A percentile compares a stretch with the other conserved stretches of the same genome.
These are phyloP conservation scores for Apis cerana DNA, from an alignment of 1,140 invertebrate species.

Conservation along the genomic window DNA sequence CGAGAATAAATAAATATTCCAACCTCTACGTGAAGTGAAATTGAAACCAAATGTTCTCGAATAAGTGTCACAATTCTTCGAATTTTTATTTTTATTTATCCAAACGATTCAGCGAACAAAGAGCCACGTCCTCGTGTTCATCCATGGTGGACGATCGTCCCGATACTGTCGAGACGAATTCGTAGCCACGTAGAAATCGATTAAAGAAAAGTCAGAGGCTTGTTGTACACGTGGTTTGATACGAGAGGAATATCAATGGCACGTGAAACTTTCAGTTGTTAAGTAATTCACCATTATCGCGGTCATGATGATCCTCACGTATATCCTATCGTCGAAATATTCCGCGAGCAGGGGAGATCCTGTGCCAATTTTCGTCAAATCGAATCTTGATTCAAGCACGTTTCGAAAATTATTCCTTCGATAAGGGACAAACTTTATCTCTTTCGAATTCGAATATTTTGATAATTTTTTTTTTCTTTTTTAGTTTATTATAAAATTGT, in stretches of 20 bases:
- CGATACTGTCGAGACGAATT: slow-evolving; percentile 8
- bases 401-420: neutral
- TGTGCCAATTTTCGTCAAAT: neutral
- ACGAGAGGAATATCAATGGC: slow-evolving; percentile 71
- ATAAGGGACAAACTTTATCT: neutral
- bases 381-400: neutral
- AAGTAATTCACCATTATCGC: slow-evolving; percentile 69
- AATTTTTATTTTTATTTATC: neutral
- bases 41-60: neutral
- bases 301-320: slow-evolving; percentile 32
- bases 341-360: neutral
- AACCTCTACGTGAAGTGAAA: neutral
- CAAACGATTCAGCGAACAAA: too few species aligned
- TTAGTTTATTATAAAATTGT: too few species aligned
- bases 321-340: neutral
- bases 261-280: slow-evolving; percentile 73
- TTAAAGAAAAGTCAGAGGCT: slow-evolving; percentile 47
- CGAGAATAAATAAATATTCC: neutral
- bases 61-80: neutral
- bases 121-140: neutral
- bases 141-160: neutral
- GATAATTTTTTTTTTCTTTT: too few species aligned
- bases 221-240: neutral
- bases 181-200: slow-evolving; percentile 46
- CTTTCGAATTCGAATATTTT: too few species aligned